Evolutionary conservation across 2,797 vertebrate species (phyloP), one percentile per base, ranked within the genome.

Genomic region (Spea hammondii): DNA sequence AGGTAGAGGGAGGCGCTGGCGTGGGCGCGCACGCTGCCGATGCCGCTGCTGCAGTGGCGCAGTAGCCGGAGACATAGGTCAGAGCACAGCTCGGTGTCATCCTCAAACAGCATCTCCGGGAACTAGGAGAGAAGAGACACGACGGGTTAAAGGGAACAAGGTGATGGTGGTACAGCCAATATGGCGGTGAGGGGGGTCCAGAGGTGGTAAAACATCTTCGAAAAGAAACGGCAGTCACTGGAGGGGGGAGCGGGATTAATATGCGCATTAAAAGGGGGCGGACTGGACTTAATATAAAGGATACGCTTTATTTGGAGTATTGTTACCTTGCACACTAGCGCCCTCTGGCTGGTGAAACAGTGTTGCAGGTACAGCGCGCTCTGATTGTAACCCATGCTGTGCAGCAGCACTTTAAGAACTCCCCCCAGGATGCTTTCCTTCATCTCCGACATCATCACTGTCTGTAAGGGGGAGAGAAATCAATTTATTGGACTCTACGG

Each of bases 1-100:
- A 97, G 92, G 88, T 97, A 97, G 71, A 97, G 95, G 0, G 96
- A 97, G 65, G 95, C 96, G 0, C 95, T 96, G 85, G 96, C 95
- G 0, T 97, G 96, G 8, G 90, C 91, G 83, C 96, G 92, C 70
- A 96, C 92, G 0, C 91, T 84, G 50, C 90, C 85, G 59, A 95
- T 85, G 4, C 94, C 93, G 74, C 96, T 97, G 85, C 95, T 92
- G 70, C 96, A 97, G 87, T 96, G 96, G 8, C 96, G 93, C 50
- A 97, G 89, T 32, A 97, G 93, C 66, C 95, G 90, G 78, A 97
- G 84, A 83, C 96, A 97, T 46, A 97, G 90, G 85, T 97, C 96
- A 0, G 95, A 95, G 81, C 96, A 97, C 57, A 97, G 90, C 87
- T 97, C 96, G 0, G 95, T 96, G 88, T 97, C 96, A 82, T 97